phyloP scores from a whole-genome alignment of 2,113 vertebrate genomes.

The Cisticola juncidis region DNA sequence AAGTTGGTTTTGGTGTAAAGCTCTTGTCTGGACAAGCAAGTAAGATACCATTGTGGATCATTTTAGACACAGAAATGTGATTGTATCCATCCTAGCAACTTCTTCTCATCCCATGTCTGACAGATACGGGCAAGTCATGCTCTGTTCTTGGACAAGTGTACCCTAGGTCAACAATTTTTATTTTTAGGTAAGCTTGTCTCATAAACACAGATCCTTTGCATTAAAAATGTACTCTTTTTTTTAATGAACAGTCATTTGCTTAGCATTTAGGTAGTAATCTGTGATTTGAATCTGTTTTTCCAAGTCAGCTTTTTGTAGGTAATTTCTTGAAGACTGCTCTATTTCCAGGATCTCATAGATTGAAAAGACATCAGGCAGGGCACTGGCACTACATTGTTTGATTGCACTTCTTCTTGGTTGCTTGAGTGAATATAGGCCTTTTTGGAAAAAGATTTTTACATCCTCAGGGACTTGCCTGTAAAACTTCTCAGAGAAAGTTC shows the following conservation, averaged over 20 bases:
- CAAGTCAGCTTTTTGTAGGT: neutral
- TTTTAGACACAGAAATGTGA: neutral
- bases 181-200: neutral
- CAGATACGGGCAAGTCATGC: neutral
- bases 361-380: neutral
- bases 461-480: neutral
- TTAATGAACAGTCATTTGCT: neutral
- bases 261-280: neutral
- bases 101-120: neutral
- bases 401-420: neutral
- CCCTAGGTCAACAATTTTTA: neutral
- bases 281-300: neutral
- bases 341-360: neutral
- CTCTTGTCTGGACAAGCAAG: neutral
- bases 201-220: neutral
- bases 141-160: neutral
- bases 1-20: neutral
- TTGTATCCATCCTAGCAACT: neutral
- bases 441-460: neutral
- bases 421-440: neutral
- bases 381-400: neutral
- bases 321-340: neutral
- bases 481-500: neutral
- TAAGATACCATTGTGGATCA: neutral
- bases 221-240: neutral